phyloP scores from a whole-genome alignment of 1,140 invertebrate species.

The Hyles vespertilio region DNA sequence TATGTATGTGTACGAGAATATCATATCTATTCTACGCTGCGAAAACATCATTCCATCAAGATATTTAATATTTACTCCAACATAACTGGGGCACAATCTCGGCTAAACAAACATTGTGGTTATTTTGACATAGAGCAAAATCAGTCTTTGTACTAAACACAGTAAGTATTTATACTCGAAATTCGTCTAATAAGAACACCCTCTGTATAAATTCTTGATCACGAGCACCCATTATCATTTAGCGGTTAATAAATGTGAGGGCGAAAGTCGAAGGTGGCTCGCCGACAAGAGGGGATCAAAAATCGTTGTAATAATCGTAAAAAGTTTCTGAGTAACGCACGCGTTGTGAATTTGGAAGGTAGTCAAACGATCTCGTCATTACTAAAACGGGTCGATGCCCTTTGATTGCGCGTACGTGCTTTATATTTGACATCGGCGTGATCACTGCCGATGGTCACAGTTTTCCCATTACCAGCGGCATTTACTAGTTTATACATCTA shows the following conservation, averaged over 20 bases:
- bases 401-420: slow-evolving; percentile 23
- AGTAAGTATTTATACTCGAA: slow-evolving; percentile 6
- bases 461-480: background rate
- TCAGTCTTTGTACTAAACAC: slow-evolving; percentile 10
- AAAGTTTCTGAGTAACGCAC: slow-evolving; percentile 51
- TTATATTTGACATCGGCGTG: slow-evolving; percentile 23
- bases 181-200: slow-evolving; percentile 25
- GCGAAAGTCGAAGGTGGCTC: slow-evolving; percentile 44
- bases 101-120: slow-evolving; percentile 18
- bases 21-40: too few relatives aligned
- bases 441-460: background rate
- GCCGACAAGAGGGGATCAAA: slow-evolving; percentile 40
- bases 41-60: slow-evolving; percentile 12
- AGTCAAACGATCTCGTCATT: slow-evolving; percentile 45
- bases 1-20: too few relatives aligned
- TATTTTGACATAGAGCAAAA: slow-evolving; percentile 19
- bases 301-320: slow-evolving; percentile 57
- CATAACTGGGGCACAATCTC: slow-evolving; percentile 15
- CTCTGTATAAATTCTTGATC: slow-evolving; percentile 44
- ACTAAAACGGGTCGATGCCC: slow-evolving; percentile 28
- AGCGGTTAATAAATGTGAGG: slow-evolving; percentile 55
- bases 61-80: slow-evolving; percentile 14
- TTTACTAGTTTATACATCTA: background rate
- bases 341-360: slow-evolving; percentile 45
- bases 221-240: slow-evolving; percentile 50